These are phyloP conservation scores for Otis tarda DNA, from an alignment of 2,113 vertebrate species.

Conservation along the genomic window DNA sequence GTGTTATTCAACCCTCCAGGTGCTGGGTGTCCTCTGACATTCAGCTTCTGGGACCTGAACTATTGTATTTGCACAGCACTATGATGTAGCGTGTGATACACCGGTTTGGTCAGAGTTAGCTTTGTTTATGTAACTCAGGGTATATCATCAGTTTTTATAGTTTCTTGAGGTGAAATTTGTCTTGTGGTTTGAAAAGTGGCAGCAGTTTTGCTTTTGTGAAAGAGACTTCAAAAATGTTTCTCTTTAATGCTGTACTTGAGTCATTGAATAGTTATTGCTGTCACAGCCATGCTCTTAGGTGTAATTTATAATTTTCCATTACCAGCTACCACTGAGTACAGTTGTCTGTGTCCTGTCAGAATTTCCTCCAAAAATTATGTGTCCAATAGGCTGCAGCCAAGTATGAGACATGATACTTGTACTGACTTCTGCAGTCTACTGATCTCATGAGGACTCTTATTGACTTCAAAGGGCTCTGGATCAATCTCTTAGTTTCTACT, in stretches of 20 bases:
- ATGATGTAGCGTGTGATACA: background rate
- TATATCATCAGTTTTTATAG: background rate
- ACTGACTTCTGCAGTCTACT: background rate
- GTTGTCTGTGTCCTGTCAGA: background rate
- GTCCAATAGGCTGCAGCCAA: background rate
- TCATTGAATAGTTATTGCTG: background rate
- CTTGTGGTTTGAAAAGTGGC: background rate
- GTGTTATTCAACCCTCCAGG: background rate
- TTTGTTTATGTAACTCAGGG: background rate
- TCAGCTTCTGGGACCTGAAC: background rate
- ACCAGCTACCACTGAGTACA: background rate
- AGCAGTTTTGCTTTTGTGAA: background rate
- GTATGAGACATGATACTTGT: background rate
- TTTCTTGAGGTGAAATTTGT: background rate
- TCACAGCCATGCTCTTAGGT: background rate
- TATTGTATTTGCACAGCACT: background rate
- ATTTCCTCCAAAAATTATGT: background rate
- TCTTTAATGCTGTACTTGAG: background rate
- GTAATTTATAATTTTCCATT: background rate
- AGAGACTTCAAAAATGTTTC: background rate
- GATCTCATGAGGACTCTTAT: background rate
- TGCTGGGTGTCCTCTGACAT: background rate
- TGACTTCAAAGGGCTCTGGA: background rate
- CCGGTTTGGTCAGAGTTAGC: background rate
- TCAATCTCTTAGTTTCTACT: background rate